Evolutionary conservation across 2,113 vertebrate genomes (phyloP), one percentile per base, ranked within the genome.

Genomic region (Typhlomys cinereus): DNA sequence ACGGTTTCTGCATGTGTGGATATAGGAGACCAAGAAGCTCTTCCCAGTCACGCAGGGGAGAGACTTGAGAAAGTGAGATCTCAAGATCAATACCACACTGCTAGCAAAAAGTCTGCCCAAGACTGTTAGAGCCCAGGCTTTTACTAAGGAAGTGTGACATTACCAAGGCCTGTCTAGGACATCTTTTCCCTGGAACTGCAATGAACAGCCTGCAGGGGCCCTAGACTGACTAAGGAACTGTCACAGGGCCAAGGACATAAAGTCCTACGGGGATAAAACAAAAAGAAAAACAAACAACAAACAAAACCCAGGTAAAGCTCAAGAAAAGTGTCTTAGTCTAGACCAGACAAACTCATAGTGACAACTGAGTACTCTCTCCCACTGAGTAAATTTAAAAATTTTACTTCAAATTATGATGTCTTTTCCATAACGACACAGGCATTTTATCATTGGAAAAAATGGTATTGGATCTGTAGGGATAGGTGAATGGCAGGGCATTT

Each of bases 61-160:
- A 97, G 97, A 6, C 71, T 93, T 50, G 98, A 1, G 2, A 98
- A 98, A 70, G 98, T 97, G 0, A 97, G 96, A 5, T 97, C 27
- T 36, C 41, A 36, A 62, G 34, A 75, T 34, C 27, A 44, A 8
- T 17, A 52, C 8, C 31, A 12, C 7, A 41, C 8, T 80, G 48
- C 36, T 23, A 5, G 46, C 21, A 71, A 74, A 31, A 54, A 10
- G 2, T 41, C 4, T 70, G 44, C 29, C 25, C 57, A 73, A 31
- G 27, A 64, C 34, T 41, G 78, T 18, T 12, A 36, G 18, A 81
- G 31, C 85, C 34, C 25, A 62, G 50, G 67, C 21, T 79, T 54
- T 25, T 79, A 12, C 34, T 2, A 36, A n/a, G 66, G n/a, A 69
- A 9, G 46, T 9, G 1, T 0, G 20, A 87, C 48, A 5, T 6